A percentile compares a stretch with the other conserved stretches of the same genome.
These are phyloP conservation scores for Acropora yongei DNA, from an alignment of 64 coral and sea anemone genomes.

Conservation along the genomic window DNA sequence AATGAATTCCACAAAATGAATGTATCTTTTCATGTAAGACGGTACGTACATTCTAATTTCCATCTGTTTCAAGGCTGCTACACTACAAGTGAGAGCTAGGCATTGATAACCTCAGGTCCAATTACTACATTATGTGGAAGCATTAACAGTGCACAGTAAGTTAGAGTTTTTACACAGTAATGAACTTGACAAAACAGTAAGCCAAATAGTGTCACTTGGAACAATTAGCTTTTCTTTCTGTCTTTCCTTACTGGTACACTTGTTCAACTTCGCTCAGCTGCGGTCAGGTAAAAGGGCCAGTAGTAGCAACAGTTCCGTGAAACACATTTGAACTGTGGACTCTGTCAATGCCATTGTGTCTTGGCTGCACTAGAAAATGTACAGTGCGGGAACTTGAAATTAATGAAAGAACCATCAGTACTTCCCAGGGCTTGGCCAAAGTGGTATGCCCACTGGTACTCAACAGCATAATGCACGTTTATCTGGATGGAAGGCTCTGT, in stretches of 20 bases:
- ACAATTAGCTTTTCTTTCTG: conserved; percentile 37
- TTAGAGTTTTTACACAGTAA: not conserved
- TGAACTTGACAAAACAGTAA: not conserved
- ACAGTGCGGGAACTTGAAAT: conserved; percentile 61
- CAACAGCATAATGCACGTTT: not conserved
- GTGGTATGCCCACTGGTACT: not conserved
- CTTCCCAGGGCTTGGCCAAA: conserved; percentile 20
- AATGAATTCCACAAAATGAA: conserved; percentile 15
- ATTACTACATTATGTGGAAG: not conserved
- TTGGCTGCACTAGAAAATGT: conserved; percentile 21
- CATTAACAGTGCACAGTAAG: not conserved
- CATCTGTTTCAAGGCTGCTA: not conserved
- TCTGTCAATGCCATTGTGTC: conserved; percentile 28
- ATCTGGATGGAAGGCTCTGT: not conserved
- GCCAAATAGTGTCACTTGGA: not conserved
- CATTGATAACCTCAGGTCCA: not conserved
- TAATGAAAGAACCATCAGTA: conserved; percentile 33
- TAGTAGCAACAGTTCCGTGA: conserved; percentile 51
- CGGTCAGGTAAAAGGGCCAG: conserved; percentile 49
- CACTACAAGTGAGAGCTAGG: not conserved
- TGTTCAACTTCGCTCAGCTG: conserved; percentile 52
- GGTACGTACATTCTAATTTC: conserved; percentile 2
- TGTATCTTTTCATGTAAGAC: not conserved
- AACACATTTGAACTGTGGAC: conserved; percentile 53
- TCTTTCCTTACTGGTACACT: conserved; percentile 60